Evolutionary conservation across 2,113 vertebrate species (phyloP).

Genomic region (Prionailurus bengalensis): DNA sequence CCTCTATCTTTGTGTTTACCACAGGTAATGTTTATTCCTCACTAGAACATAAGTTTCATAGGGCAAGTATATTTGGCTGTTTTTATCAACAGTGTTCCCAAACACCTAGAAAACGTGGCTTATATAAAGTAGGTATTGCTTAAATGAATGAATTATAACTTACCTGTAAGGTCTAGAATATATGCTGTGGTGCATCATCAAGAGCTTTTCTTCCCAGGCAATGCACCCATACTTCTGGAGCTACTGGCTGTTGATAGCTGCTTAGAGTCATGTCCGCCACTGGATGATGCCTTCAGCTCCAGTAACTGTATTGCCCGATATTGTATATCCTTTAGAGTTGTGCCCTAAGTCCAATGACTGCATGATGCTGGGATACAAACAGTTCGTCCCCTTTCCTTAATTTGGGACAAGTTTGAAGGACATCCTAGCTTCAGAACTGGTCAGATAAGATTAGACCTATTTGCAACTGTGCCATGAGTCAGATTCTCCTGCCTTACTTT

Average conservation of each 20-base stretch:
- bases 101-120: neutral
- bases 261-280: too few species aligned
- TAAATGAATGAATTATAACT: neutral
- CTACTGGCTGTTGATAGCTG: neutral
- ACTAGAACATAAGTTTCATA: neutral
- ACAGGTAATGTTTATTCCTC: neutral
- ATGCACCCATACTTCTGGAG: neutral
- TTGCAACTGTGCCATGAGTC: neutral
- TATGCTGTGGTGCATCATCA: too few species aligned
- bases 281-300: neutral
- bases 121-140: neutral
- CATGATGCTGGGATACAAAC: neutral
- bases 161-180: neutral
- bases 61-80: neutral
- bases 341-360: neutral
- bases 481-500: neutral
- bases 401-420: neutral
- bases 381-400: neutral
- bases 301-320: neutral
- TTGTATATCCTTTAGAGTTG: neutral
- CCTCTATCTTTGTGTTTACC: neutral
- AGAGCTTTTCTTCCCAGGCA: neutral
- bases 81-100: neutral
- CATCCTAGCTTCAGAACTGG: neutral
- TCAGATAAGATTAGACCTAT: neutral